Base-by-base conservation (phyloP, 2,888 invertebrate genomes). In the Eledona agricola region DNA sequence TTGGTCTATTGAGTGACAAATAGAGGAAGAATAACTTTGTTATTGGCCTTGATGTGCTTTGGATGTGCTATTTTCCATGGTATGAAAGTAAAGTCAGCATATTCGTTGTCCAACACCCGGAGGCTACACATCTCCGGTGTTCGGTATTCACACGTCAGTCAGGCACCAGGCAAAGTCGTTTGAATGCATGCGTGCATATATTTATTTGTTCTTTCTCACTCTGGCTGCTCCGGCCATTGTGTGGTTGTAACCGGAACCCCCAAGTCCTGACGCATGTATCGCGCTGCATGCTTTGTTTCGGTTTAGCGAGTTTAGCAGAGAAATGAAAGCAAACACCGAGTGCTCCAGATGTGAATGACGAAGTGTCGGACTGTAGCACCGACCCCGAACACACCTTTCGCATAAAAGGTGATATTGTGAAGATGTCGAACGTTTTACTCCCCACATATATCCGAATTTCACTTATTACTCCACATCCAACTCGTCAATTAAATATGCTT, bases 131-230 rank as follows among this genome's bases (percentile, higher is more conserved):
- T 53, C 53, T 53, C 53, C 53, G 53, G 53, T 53, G 45, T 47
- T 55, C 43, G 56, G 57, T 52, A 60, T 60, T 60, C 60, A 60
- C 55, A 57, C 57, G 60, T 60, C 60, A 60, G 54, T 60, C 60
- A 60, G 45, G 47, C 55, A 42, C 52, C 40, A 38, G 37, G 37
- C 45, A 47, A 49, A 60, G 57, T 56, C 58, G 55, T 47, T 49
- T 57, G 43, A 59, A 57, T 59, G 55, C 55, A 49, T 57, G 57
- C 58, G 60, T 60, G 54, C 58, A 60, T 57, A 59, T 59, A 59
- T 59, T 59, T 57, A 59, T 59, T 59, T 59, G 55, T 59, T 59
- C 57, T 49, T 58, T 60, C 60, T 54, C 58, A 55, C 56, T 60
- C 58, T 47, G 55, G 40, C 56, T 45, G 51, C 53, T 42, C 9